Conservation (phyloP, 2,888 invertebrate genomes). For the Hemistola chrysoprasaria region DNA sequence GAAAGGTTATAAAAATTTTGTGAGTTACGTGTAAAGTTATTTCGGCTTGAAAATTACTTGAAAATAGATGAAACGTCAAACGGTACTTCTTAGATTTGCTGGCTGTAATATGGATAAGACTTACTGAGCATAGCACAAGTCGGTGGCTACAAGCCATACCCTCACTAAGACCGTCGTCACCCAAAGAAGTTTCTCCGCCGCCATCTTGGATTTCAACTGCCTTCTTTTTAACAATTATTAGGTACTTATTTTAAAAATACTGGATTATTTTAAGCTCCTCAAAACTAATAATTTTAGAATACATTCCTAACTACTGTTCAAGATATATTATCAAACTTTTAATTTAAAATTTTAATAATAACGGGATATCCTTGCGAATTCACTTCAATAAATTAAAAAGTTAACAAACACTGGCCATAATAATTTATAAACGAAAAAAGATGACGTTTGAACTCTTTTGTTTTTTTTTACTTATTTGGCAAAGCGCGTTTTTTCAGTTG, state of each 20-base stretch:
- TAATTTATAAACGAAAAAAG: not conserved
- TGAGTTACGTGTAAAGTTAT: too few species aligned
- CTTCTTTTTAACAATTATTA: not conserved
- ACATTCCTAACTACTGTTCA: slow-evolving; percentile 13
- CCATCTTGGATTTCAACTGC: slow-evolving; percentile 46
- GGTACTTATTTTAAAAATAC: slow-evolving; percentile 19
- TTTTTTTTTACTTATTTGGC: slow-evolving; percentile 12
- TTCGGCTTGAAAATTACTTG: too few species aligned
- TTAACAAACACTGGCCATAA: not conserved
- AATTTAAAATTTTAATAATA: too few species aligned
- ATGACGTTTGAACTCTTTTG: not conserved
- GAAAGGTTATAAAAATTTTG: too few species aligned
- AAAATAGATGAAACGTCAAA: too few species aligned
- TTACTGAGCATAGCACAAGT: slow-evolving; percentile 78
- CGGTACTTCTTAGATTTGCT: not conserved
- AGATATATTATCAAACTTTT: not conserved
- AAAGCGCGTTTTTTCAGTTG: slow-evolving; percentile 46
- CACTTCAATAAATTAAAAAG: not conserved
- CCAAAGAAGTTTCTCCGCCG: slow-evolving; percentile 62
- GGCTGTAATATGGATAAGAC: slow-evolving; percentile 36
- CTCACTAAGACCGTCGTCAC: slow-evolving; percentile 60
- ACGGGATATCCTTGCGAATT: too few species aligned
- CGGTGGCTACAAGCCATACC: slow-evolving; percentile 70
- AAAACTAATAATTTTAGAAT: slow-evolving; percentile 10
- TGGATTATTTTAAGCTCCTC: slow-evolving; percentile 19